Evolutionary conservation across 1,140 invertebrate species (phyloP).

Genomic region (Olivierus martensii): DNA sequence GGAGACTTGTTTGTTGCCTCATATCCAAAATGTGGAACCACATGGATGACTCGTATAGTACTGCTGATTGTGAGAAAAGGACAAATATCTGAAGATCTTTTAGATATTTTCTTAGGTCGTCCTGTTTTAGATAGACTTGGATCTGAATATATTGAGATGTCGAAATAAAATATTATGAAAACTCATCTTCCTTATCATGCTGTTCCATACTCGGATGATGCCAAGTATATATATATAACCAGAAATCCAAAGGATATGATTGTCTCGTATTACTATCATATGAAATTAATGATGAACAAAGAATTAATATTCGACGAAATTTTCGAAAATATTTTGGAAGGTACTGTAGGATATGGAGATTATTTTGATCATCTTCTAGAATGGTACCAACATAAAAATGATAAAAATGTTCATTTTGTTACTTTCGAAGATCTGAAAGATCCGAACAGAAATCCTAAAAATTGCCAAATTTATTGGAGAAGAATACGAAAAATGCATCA

Average conservation of each 20-base stretch:
- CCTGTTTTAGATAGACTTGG: conserved; percentile 7
- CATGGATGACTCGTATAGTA: conserved; percentile 29
- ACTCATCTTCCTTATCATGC: conserved; percentile 62
- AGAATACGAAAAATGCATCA: not conserved
- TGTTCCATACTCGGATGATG: conserved; percentile 34
- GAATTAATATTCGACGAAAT: conserved; percentile 25
- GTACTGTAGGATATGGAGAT: conserved; percentile 28
- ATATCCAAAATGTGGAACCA: conserved; percentile 23
- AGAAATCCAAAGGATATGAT: conserved; percentile 74
- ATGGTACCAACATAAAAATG: conserved; percentile 25
- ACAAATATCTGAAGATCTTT: not conserved
- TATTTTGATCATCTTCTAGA: conserved; percentile 29
- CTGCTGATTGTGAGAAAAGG: conserved; percentile 8
- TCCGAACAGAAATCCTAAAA: not conserved
- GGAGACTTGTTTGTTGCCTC: conserved; percentile 16
- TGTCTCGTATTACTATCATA: conserved; percentile 69
- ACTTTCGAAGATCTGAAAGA: conserved; percentile 21
- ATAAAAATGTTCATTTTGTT: conserved; percentile 28
- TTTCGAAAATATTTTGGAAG: conserved; percentile 26
- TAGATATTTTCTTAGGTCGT: not conserved
- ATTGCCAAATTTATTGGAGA: conserved; percentile 16
- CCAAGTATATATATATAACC: conserved; percentile 54
- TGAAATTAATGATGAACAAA: conserved; percentile 35
- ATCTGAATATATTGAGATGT: not conserved
- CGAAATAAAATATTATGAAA: conserved; percentile 29